A percentile compares a stretch with the other conserved stretches of the same genome.
Conservation (phyloP, 37 sponge, comb jelly and placozoan species). For the Axinella damicornis region DNA sequence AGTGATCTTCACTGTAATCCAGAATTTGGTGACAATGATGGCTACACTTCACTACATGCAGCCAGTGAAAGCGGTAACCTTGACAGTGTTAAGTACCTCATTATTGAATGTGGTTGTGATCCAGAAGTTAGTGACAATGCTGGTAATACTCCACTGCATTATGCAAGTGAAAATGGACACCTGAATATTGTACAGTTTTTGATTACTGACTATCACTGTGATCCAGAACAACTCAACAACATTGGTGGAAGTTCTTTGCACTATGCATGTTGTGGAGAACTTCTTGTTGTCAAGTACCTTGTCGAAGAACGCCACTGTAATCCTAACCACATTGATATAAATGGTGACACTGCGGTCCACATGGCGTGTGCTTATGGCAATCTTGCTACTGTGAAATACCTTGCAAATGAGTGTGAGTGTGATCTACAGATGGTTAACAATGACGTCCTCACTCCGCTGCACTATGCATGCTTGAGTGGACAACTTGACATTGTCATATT, state of each 20-base stretch:
- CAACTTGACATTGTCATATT: constrained; percentile 4
- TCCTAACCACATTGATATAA: too few relatives aligned
- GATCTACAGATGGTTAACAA: constrained; percentile 1
- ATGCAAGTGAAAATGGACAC: constrained; percentile 7
- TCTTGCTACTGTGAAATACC: not conserved
- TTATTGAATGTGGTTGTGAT: too few relatives aligned
- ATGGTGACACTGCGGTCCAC: too few relatives aligned
- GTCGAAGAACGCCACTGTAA: not conserved
- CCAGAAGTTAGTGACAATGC: too few relatives aligned
- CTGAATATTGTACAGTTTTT: constrained; percentile 10
- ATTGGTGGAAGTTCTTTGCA: too few relatives aligned
- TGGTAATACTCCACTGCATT: too few relatives aligned
- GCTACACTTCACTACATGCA: too few relatives aligned
- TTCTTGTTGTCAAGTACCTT: constrained; percentile 11
- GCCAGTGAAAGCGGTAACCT: too few relatives aligned
- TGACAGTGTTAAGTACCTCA: not conserved
- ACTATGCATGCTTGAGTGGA: constrained; percentile 9
- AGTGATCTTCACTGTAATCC: not conserved
- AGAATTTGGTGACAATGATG: too few relatives aligned
- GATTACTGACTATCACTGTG: not conserved
- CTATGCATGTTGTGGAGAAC: not conserved
- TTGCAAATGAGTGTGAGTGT: not conserved
- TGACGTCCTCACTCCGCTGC: constrained; percentile 38
- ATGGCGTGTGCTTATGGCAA: constrained; percentile 24
- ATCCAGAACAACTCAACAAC: too few relatives aligned